A percentile compares a stretch with the other conserved stretches of the same genome.
Evolutionary conservation across 2,888 invertebrate genomes (phyloP).

Genomic region (Plutella xylostella): DNA sequence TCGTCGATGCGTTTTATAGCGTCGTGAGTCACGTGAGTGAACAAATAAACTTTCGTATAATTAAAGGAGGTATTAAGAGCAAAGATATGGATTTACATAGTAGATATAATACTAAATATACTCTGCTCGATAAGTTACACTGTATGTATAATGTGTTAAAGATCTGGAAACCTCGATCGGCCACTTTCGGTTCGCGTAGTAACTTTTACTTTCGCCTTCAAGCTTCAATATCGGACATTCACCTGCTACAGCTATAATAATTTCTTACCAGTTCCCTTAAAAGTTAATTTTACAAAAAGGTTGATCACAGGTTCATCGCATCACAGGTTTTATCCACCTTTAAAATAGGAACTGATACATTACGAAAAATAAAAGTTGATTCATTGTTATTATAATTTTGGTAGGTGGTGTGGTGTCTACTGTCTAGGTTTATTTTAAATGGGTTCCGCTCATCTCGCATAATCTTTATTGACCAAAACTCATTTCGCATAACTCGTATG

Average conservation of each 20-base stretch:
- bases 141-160: too few relatives aligned
- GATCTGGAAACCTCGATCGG: too few relatives aligned
- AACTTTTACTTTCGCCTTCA: conserved; percentile 59
- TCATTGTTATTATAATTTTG: neutral
- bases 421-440: too few relatives aligned
- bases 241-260: neutral
- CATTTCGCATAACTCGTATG: too few relatives aligned
- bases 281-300: neutral
- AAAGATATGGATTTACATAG: neutral
- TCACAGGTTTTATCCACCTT: neutral
- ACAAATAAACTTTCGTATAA: neutral
- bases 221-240: conserved; percentile 17
- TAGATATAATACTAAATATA: neutral
- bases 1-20: neutral
- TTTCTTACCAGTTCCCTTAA: neutral
- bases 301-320: neutral
- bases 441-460: too few relatives aligned
- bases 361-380: neutral
- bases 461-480: too few relatives aligned
- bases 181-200: conserved; percentile 35
- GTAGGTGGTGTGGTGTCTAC: too few relatives aligned
- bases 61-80: neutral
- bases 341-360: neutral
- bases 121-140: too few relatives aligned
- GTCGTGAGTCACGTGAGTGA: neutral